A percentile compares a stretch with the other conserved stretches of the same genome.
Evolutionary conservation across 2,797 vertebrate genomes (phyloP).

Genomic region (Anolis apletophallus): DNA sequence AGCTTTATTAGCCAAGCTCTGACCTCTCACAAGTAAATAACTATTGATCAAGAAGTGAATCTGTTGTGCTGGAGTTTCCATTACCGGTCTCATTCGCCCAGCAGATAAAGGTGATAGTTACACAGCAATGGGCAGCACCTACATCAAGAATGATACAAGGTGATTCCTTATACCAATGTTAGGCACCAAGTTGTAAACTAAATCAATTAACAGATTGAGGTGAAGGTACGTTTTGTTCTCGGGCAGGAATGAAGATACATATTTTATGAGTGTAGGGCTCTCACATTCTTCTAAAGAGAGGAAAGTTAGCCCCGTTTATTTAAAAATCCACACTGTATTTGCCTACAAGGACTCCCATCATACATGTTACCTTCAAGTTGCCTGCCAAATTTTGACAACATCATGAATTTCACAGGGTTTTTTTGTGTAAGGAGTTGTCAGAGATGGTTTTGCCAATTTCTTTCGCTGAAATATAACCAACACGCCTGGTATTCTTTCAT

Average conservation of each 20-base stretch:
- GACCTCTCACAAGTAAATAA: slow-evolving; percentile 84
- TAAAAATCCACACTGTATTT: no score
- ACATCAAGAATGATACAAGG: slow-evolving; percentile 42
- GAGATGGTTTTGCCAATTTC: no score
- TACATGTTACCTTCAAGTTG: no score
- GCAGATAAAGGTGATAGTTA: slow-evolving; percentile 72
- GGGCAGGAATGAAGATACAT: slow-evolving; percentile 40
- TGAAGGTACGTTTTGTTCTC: slow-evolving; percentile 44
- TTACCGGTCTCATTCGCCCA: slow-evolving; percentile 77
- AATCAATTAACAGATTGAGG: not conserved
- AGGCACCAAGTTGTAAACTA: not conserved
- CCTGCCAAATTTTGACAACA: no score
- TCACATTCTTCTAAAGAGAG: no score
- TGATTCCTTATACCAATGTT: slow-evolving; percentile 43
- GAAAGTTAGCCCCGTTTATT: no score
- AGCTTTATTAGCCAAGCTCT: slow-evolving; percentile 81
- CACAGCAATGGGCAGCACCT: slow-evolving; percentile 44
- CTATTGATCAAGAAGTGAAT: slow-evolving; percentile 83
- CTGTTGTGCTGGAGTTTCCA: slow-evolving; percentile 76
- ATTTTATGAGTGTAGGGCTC: no score
- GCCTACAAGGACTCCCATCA: no score
- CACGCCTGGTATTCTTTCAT: no score
- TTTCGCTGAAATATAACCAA: no score
- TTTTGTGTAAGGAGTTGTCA: no score
- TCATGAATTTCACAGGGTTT: no score